A percentile compares a stretch with the other conserved stretches of the same genome.
These are phyloP conservation scores for Leucophenga maculata DNA, from an alignment of 2,888 invertebrate genomes.

Conservation along the genomic window DNA sequence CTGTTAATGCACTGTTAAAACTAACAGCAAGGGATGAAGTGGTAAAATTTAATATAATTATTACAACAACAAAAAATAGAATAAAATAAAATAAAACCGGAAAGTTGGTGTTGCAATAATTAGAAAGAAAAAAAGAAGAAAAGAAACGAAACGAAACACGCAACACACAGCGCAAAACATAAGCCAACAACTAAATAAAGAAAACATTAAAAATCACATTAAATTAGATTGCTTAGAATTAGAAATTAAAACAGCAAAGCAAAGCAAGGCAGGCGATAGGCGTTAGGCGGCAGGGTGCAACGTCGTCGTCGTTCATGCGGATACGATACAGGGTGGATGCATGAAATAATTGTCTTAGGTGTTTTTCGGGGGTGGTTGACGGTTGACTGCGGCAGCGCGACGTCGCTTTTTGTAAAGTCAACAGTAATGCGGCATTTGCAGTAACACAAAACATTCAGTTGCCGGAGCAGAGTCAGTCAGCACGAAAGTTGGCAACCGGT, in stretches of 20 bases:
- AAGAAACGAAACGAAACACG: too few relatives aligned
- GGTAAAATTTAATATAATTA: too few relatives aligned
- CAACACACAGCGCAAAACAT: too few relatives aligned
- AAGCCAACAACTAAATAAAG: too few relatives aligned
- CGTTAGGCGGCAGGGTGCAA: not conserved
- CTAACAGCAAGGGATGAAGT: too few relatives aligned
- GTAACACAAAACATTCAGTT: slow-evolving; percentile 2
- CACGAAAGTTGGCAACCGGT: not conserved
- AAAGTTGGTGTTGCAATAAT: too few relatives aligned
- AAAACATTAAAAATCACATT: slow-evolving; percentile 17
- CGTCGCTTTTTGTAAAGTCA: slow-evolving; percentile 13
- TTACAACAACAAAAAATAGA: too few relatives aligned
- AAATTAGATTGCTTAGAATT: not conserved
- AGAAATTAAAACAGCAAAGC: not conserved
- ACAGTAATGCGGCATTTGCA: slow-evolving; percentile 6
- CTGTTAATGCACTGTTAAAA: too few relatives aligned
- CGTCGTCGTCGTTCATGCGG: not conserved
- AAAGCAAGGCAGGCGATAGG: too few relatives aligned
- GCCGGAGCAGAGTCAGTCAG: not conserved
- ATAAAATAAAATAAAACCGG: too few relatives aligned
- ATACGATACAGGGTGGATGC: slow-evolving; percentile 1
- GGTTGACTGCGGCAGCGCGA: not conserved
- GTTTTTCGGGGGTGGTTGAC: not conserved
- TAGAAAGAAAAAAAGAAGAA: too few relatives aligned
- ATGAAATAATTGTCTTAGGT: not conserved